Evolutionary conservation across 2,113 vertebrate genomes (phyloP).

Genomic region (Helogale parvula): DNA sequence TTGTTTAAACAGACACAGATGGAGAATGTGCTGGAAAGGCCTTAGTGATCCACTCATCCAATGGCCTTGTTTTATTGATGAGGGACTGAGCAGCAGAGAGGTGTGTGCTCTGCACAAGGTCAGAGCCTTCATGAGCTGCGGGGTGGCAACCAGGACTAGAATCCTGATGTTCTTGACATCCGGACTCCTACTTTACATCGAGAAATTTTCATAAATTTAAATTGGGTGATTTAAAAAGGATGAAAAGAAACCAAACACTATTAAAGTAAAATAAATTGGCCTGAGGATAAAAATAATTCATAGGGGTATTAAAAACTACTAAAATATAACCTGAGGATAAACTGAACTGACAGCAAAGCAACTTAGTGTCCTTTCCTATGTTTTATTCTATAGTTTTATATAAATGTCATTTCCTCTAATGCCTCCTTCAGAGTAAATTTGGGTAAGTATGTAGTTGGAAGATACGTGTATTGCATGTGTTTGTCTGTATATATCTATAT

Average conservation of each 20-base stretch:
- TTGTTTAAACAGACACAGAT: conserved; percentile 69
- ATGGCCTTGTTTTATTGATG: conserved; percentile 76
- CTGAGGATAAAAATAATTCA: conserved; percentile 64
- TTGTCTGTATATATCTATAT: background rate
- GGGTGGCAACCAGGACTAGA: background rate
- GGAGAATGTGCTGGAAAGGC: conserved; percentile 37
- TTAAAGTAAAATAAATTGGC: conserved; percentile 60
- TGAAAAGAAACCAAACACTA: conserved; percentile 65
- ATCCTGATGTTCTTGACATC: conserved; percentile 47
- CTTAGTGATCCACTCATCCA: background rate
- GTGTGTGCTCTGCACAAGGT: conserved; percentile 54
- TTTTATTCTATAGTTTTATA: background rate
- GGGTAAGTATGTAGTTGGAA: background rate
- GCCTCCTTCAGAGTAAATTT: background rate
- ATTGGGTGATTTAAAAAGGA: conserved; percentile 58
- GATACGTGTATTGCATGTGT: background rate
- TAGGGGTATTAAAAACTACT: conserved; percentile 55
- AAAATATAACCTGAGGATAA: conserved; percentile 55
- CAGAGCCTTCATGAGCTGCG: background rate
- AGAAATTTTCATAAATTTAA: conserved; percentile 73
- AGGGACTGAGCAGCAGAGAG: conserved; percentile 21
- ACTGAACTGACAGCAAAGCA: background rate
- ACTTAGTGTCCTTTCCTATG: background rate
- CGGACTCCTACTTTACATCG: background rate
- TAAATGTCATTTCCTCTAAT: conserved; percentile 40